Percentiles rank a stretch among this genome's conserved stretches.
phyloP scores from a whole-genome alignment of 2,888 invertebrate genomes.

The Stratiomys singularior region DNA sequence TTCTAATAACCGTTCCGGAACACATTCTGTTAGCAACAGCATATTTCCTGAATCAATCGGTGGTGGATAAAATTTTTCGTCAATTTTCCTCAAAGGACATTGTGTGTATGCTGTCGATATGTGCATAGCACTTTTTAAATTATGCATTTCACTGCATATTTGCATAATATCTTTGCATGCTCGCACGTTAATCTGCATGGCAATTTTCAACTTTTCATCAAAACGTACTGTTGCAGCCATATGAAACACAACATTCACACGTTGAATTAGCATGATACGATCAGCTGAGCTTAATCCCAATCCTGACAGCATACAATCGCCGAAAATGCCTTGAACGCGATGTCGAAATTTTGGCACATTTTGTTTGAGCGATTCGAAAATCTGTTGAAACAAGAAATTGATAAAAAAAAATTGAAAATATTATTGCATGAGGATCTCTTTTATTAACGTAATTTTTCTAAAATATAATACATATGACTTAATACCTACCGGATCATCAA shows the following conservation, averaged over 20 bases:
- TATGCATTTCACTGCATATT: constrained; percentile 73
- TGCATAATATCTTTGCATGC: constrained; percentile 74
- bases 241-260: constrained; percentile 69
- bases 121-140: constrained; percentile 67
- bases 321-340: constrained; percentile 68
- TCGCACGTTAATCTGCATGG: constrained; percentile 78
- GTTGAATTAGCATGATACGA: constrained; percentile 64
- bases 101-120: constrained; percentile 72
- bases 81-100: constrained; percentile 66
- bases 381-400: constrained; percentile 56
- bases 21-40: constrained; percentile 67
- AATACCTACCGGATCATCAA: constrained; percentile 72
- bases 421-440: too few species aligned
- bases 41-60: constrained; percentile 67
- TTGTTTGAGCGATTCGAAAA: constrained; percentile 67
- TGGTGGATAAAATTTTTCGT: constrained; percentile 69
- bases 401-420: too few species aligned
- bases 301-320: constrained; percentile 68
- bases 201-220: constrained; percentile 78
- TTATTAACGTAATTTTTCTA: background rate
- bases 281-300: constrained; percentile 68
- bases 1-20: constrained; percentile 68
- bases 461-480: background rate
- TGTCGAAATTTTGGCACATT: constrained; percentile 69
- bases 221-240: constrained; percentile 73